Evolutionary conservation across 2,888 invertebrate genomes (phyloP).

Genomic region (Agrypnus murinus): DNA sequence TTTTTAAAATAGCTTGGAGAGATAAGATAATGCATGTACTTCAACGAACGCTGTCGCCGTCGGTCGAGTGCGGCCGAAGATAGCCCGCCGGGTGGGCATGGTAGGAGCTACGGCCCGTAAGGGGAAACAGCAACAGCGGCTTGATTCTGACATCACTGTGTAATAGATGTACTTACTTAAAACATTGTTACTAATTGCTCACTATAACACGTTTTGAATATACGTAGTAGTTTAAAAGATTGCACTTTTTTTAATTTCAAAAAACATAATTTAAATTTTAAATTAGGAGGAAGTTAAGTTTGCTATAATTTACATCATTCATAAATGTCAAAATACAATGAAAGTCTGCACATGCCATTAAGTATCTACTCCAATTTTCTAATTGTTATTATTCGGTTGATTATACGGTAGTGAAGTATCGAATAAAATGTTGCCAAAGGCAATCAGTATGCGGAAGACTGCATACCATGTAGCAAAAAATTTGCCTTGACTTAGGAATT

Average conservation of each 20-base stretch:
- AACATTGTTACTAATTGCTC: conserved; percentile 21
- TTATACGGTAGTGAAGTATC: background rate
- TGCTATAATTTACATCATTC: conserved; percentile 20
- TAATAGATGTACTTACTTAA: conserved; percentile 5
- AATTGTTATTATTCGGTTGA: background rate
- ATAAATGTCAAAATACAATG: conserved; percentile 13
- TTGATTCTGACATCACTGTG: too few species aligned
- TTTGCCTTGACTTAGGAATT: background rate
- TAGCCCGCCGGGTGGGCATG: too few species aligned
- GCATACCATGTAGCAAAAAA: background rate
- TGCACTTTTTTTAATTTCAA: conserved; percentile 12
- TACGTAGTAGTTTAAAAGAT: background rate
- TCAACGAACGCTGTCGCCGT: too few species aligned
- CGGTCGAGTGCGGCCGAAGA: too few species aligned
- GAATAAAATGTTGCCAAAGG: too few species aligned
- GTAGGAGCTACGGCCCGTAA: too few species aligned
- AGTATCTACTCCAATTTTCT: conserved; percentile 19
- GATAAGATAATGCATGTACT: too few species aligned
- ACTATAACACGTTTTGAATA: conserved; percentile 16
- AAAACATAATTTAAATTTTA: conserved; percentile 28
- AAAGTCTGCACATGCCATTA: background rate
- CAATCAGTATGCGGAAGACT: background rate
- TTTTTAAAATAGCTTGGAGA: too few species aligned
- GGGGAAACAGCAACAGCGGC: too few species aligned
- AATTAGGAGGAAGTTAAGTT: conserved; percentile 22